phyloP scores from a whole-genome alignment of 2,113 vertebrate genomes.

The Trematomus loennbergii region DNA sequence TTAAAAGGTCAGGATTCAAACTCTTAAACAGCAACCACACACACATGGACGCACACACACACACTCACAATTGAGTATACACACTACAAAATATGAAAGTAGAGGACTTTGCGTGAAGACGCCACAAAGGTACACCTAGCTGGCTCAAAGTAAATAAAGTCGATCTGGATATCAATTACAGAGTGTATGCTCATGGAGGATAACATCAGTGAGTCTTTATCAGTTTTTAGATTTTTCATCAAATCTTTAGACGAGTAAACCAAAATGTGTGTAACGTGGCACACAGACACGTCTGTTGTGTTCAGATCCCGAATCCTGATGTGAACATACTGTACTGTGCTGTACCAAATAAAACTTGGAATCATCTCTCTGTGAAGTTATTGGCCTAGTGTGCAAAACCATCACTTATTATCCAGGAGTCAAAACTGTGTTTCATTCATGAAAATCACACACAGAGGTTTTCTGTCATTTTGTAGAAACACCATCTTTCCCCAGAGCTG shows the following conservation, averaged over 20 bases:
- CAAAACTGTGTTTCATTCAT: not conserved
- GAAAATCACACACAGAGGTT: not conserved
- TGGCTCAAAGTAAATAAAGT: not conserved
- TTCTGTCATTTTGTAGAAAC: constrained; percentile 15
- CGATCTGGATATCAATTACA: not conserved
- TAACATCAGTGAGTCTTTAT: constrained; percentile 4
- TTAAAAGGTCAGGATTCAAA: constrained; percentile 56
- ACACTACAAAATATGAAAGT: not conserved
- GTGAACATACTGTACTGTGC: constrained; percentile 62
- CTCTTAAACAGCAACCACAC: constrained; percentile 12
- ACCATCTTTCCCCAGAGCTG: constrained; percentile 8
- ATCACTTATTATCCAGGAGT: not conserved
- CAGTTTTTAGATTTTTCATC: not conserved
- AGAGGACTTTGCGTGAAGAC: not conserved
- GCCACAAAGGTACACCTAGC: constrained; percentile 9
- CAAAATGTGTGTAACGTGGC: constrained; percentile 12
- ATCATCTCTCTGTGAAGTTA: constrained; percentile 48
- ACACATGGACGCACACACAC: constrained; percentile 9
- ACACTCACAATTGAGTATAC: not conserved
- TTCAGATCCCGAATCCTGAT: constrained; percentile 60
- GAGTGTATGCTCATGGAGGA: not conserved
- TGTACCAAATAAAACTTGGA: constrained; percentile 76
- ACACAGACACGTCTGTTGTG: constrained; percentile 31
- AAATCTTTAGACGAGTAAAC: constrained; percentile 26
- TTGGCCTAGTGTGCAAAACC: not conserved